Base-by-base conservation (phyloP, 2,888 invertebrate genomes). In the Ophioninae sp. region DNA sequence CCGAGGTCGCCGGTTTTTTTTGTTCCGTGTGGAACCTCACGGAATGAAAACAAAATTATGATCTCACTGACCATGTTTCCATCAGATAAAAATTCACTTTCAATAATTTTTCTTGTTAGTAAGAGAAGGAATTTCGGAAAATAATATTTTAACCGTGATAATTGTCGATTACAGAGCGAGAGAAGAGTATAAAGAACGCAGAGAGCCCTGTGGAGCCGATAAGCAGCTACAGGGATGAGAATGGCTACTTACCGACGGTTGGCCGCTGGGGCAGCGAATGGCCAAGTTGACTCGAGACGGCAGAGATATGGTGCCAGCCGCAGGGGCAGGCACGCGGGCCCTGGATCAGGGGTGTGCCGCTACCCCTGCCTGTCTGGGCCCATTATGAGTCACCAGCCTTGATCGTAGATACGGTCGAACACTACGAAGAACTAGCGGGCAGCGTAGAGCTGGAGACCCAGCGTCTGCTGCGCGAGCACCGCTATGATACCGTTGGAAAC, bases 251-350 rank as follows among this genome's bases (percentile, higher is more conserved):
- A 94, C 97, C 97, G 94, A 95, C 96, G 93, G 97, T 97, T 93
- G 97, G 97, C 93, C 96, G 97, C 89, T 98, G 97, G 97, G 97
- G 97, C 93, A 96, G 96, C 94, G 97, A 98, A 94, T 98, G 98
- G 98, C 98, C 98, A 95, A 98, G 98, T 97, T 98, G 98, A 98
- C 98, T 98, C 98, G 96, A 95, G 95, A 93, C 93, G 94, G 94
- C 94, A 93, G 93, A 92, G 91, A 93, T 91, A 91, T 93, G 93
- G 93, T 94, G 94, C 90, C 93, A 92, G 91, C 92, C 92, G 87
- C 91, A 91, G 91, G 93, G 93, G 86, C 92, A 92, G 91, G 93
- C 92, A 88, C 92, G 91, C 87, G 92, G 92, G 86, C 92, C 92
- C 90, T 96, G 96, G 96, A 96, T 96, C 68, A 93, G 94, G 89